phyloP scores from a whole-genome alignment of 2,113 vertebrate species.

The Miniopterus natalensis region DNA sequence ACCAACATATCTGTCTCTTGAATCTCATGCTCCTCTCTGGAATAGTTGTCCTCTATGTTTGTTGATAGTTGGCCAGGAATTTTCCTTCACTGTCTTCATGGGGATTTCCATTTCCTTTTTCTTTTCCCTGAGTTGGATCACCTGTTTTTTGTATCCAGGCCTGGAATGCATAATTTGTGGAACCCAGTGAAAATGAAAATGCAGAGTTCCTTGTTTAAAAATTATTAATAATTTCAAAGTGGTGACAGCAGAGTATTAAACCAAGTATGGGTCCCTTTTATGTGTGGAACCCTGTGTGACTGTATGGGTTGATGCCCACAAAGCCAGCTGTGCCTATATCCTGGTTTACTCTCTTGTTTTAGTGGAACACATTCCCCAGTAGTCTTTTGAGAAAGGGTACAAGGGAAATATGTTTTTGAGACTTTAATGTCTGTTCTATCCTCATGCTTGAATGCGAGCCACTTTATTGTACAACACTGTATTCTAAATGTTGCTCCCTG shows the following conservation, averaged over 20 bases:
- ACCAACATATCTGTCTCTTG: not conserved
- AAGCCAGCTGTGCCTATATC: not conserved
- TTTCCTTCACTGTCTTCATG: not conserved
- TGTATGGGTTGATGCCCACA: not conserved
- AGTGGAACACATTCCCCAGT: not conserved
- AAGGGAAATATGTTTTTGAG: not conserved
- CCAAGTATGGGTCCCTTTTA: not conserved
- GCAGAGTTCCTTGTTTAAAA: not conserved
- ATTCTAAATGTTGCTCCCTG: not conserved
- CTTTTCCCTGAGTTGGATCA: not conserved
- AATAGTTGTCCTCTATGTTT: not conserved
- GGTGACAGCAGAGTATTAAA: not conserved
- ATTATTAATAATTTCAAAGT: conserved; percentile 26
- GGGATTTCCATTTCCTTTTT: not conserved
- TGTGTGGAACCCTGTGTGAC: not conserved
- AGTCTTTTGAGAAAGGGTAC: not conserved
- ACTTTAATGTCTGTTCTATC: not conserved
- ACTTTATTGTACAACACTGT: not conserved
- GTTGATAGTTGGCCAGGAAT: not conserved
- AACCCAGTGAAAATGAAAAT: not conserved
- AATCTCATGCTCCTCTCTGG: not conserved
- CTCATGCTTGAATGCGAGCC: not conserved
- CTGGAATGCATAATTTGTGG: not conserved
- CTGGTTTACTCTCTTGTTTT: not conserved
- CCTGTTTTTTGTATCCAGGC: not conserved